Percentiles rank a stretch among this genome's conserved stretches.
phyloP scores from a whole-genome alignment of 2,113 vertebrate genomes.

The Pelobates fuscus region DNA sequence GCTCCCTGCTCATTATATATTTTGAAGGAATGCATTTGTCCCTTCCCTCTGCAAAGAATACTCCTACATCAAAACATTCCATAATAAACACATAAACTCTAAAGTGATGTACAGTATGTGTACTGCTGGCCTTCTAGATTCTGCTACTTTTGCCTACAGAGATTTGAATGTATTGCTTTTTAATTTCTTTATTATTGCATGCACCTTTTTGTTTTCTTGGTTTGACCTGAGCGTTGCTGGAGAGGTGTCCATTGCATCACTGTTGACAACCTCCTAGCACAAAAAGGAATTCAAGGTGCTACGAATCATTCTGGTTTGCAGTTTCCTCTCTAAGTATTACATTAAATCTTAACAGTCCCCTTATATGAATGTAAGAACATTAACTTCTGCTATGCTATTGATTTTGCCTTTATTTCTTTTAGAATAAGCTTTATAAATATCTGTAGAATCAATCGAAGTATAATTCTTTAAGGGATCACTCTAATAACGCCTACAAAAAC shows the following conservation, averaged over 20 bases:
- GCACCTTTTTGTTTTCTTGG: constrained; percentile 62
- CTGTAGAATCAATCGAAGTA: constrained; percentile 98
- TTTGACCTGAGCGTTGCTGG: constrained; percentile 26
- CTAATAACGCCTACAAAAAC: constrained; percentile 98
- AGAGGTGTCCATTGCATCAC: background rate
- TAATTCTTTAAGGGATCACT: constrained; percentile 98
- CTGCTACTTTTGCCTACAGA: constrained; percentile 88
- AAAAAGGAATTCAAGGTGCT: constrained; percentile 61
- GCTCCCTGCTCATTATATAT: background rate
- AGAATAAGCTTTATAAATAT: constrained; percentile 99
- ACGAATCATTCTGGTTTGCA: constrained; percentile 74
- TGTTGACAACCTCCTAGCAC: constrained; percentile 18
- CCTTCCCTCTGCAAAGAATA: background rate
- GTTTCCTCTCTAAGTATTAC: constrained; percentile 71
- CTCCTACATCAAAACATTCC: background rate
- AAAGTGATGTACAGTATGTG: background rate
- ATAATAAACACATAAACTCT: background rate
- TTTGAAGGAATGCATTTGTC: background rate
- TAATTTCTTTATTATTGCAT: constrained; percentile 65
- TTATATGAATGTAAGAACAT: constrained; percentile 99
- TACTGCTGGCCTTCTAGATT: constrained; percentile 17
- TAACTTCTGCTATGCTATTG: constrained; percentile 94
- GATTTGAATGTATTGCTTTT: constrained; percentile 94
- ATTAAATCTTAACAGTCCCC: constrained; percentile 77
- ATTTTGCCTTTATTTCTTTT: constrained; percentile 95